A percentile compares a stretch with the other conserved stretches of the same genome.
Evolutionary conservation across 2,113 vertebrate genomes (phyloP).

Genomic region (Martes martes): DNA sequence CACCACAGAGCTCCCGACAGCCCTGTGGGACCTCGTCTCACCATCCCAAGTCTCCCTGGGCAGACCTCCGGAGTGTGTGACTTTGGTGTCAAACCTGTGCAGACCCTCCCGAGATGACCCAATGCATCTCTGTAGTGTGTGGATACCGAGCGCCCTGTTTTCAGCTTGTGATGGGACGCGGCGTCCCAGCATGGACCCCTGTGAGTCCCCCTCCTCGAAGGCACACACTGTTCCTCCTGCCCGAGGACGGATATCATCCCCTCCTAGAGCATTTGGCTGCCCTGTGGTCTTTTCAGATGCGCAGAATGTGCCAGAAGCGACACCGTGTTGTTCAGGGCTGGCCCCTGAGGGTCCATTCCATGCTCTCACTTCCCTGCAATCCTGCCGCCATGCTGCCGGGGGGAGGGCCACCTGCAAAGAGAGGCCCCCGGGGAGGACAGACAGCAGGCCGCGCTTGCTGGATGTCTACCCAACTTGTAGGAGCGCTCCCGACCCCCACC

Average conservation of each 20-base stretch:
- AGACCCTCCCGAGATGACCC: neutral
- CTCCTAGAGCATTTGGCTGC: neutral
- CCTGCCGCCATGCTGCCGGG: too few species aligned
- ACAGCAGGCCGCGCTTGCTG: accelerated
- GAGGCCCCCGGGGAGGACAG: neutral
- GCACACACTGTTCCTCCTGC: too few species aligned
- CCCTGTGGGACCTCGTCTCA: neutral
- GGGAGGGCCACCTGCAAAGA: neutral
- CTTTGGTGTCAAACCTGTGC: neutral
- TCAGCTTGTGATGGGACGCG: too few species aligned
- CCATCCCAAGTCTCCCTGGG: neutral
- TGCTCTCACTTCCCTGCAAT: neutral
- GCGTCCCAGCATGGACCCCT: too few species aligned
- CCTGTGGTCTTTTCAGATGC: too few species aligned
- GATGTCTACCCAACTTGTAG: accelerated
- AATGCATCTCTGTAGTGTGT: neutral
- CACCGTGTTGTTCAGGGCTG: neutral
- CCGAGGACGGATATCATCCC: accelerated
- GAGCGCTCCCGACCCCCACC: neutral
- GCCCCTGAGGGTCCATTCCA: neutral
- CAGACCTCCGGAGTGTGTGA: neutral
- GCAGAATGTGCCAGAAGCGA: neutral
- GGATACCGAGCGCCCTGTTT: too few species aligned
- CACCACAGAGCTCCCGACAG: too few species aligned
- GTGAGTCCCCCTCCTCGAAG: too few species aligned